Evolutionary conservation across 1,140 invertebrate species (phyloP).

Genomic region (Homalodisca vitripennis): DNA sequence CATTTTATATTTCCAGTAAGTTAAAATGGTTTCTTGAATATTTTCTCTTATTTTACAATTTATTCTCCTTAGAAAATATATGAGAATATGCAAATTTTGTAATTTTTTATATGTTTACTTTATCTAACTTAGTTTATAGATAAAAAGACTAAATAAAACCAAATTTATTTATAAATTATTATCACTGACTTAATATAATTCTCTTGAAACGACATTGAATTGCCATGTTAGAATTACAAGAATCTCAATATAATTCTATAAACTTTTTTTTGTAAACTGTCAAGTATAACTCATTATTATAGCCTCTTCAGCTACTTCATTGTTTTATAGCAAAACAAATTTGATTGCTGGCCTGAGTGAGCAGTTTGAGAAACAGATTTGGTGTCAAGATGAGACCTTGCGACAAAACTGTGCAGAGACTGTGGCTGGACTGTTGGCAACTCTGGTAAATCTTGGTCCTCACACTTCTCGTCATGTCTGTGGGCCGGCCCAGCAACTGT

Average conservation of each 20-base stretch:
- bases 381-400: constrained; percentile 1
- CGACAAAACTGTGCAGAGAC: not conserved
- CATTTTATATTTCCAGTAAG: no score
- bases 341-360: not conserved
- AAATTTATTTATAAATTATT: not conserved
- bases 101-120: no score
- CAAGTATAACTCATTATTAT: not conserved
- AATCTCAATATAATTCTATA: not conserved
- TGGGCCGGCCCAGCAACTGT: not conserved
- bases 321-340: not conserved
- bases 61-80: no score
- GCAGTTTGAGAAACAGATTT: not conserved
- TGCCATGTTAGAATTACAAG: not conserved
- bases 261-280: not conserved
- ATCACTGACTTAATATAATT: not conserved
- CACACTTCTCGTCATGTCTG: not conserved
- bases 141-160: no score
- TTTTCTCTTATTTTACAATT: no score
- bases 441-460: not conserved
- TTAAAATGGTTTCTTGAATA: no score
- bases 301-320: not conserved
- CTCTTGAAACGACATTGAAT: not conserved
- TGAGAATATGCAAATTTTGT: no score
- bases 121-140: no score
- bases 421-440: not conserved